Evolutionary conservation across 2,113 vertebrate species (phyloP), one percentile per base, ranked within the genome.

Genomic region (Lanius ludovicianus): DNA sequence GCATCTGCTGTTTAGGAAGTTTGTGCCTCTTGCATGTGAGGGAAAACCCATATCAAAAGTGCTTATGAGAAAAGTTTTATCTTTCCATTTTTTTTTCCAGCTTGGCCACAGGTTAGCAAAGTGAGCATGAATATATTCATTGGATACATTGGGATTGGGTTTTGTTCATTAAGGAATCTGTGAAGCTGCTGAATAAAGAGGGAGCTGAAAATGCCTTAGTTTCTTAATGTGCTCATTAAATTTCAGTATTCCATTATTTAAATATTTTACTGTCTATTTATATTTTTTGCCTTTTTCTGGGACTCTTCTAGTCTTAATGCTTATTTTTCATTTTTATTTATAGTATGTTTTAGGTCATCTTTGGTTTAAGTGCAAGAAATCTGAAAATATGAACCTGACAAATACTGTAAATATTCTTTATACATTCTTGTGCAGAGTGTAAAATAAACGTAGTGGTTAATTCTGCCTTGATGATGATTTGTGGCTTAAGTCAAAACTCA

Each of bases 351-450:
- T 82, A 90, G 84, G 47, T 92, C 25, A 0, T 85, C 55, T 83
- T 95, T 68, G 84, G 50, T 76, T 83, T 82, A 59, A 81, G 63
- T 87, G 53, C 74, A 93, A 89, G 69, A 89, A 91, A 75, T 52
- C 47, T 89, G 90, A 67, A 79, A 85, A n/a, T 83, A 25, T 24
- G 49, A 91, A 86, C 28, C 41, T 95, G 35, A 59, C 42, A 87
- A 47, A 56, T 79, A 84, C 42, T 11, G 6, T 93, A 91, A 87
- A 90, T 69, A 71, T 37, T 78, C 59, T 39, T 87, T 86, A 52
- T 77, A 69, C 11, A 0, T 91, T 80, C 57, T 67, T 85, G 30
- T 60, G 55, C 67, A 56, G 47, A 90, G 33, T 71, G 44, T 78
- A 59, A 95, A 84, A 95, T 90, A 90, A 96, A 93, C 21, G 3